Evolutionary conservation across 2,113 vertebrate species (phyloP).

Genomic region (Anseranas semipalmata): DNA sequence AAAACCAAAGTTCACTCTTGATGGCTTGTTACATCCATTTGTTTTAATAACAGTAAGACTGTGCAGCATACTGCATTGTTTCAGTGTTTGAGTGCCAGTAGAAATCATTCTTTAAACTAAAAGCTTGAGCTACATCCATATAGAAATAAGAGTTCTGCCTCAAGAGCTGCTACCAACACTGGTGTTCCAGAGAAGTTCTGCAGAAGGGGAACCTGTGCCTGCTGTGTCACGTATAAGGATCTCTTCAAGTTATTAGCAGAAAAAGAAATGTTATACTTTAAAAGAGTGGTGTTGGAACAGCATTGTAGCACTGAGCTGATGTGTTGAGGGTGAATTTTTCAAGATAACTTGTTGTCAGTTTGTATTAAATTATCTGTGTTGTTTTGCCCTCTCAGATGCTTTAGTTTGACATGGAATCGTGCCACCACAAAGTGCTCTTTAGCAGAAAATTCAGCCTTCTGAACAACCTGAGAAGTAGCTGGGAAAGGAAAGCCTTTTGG

Average conservation of each 20-base stretch:
- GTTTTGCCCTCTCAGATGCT: not conserved
- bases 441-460: not conserved
- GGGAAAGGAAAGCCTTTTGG: not conserved
- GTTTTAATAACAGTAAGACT: not conserved
- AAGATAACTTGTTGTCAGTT: not conserved
- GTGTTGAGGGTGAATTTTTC: not conserved
- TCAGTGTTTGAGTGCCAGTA: not conserved
- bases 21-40: not conserved
- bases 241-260: not conserved
- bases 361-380: not conserved
- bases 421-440: not conserved
- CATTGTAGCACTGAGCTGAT: not conserved
- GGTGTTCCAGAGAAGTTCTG: not conserved
- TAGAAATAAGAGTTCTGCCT: not conserved
- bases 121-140: not conserved
- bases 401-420: not conserved
- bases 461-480: not conserved
- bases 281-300: not conserved
- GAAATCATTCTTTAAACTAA: not conserved
- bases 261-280: not conserved
- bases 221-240: rapidly evolving
- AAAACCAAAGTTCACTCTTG: not conserved
- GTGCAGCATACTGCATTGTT: not conserved
- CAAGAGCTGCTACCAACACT: not conserved
- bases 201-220: not conserved